Evolutionary conservation across 2,113 vertebrate genomes (phyloP).

Genomic region (Burhinus bistriatus): DNA sequence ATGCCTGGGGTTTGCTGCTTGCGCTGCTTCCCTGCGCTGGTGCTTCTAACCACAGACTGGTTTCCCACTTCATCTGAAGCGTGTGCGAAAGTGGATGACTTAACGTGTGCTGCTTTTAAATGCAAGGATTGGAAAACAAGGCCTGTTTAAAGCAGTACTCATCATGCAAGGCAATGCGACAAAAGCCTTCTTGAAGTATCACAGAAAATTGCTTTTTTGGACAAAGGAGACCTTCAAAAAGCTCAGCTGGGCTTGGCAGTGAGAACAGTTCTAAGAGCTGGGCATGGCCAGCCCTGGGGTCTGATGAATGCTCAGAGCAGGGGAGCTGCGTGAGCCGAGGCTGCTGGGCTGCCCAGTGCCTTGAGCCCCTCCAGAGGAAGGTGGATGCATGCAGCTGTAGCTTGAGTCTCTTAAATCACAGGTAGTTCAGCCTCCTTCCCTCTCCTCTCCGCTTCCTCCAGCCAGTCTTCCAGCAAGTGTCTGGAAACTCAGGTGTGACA

Average conservation of each 20-base stretch:
- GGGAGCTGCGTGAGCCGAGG: accelerated
- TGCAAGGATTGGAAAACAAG: background rate
- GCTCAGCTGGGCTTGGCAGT: background rate
- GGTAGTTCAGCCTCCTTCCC: background rate
- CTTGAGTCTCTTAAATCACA: background rate
- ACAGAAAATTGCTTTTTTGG: background rate
- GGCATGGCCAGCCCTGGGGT: background rate
- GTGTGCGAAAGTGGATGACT: background rate
- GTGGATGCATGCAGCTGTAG: background rate
- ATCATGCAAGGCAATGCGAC: background rate
- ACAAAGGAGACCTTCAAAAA: background rate
- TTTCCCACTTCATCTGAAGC: background rate
- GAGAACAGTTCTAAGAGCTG: background rate
- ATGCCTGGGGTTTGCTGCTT: background rate
- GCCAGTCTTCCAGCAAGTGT: background rate
- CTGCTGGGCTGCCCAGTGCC: background rate
- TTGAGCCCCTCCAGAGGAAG: background rate
- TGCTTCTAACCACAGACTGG: background rate
- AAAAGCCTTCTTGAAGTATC: background rate
- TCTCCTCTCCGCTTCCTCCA: background rate
- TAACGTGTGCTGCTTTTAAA: background rate
- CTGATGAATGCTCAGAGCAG: background rate
- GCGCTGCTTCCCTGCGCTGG: background rate
- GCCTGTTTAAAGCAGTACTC: background rate
- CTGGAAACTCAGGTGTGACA: background rate